These are phyloP conservation scores for Drosophila meridionalis DNA, from an alignment of 2,888 invertebrate genomes.

Conservation along the genomic window DNA sequence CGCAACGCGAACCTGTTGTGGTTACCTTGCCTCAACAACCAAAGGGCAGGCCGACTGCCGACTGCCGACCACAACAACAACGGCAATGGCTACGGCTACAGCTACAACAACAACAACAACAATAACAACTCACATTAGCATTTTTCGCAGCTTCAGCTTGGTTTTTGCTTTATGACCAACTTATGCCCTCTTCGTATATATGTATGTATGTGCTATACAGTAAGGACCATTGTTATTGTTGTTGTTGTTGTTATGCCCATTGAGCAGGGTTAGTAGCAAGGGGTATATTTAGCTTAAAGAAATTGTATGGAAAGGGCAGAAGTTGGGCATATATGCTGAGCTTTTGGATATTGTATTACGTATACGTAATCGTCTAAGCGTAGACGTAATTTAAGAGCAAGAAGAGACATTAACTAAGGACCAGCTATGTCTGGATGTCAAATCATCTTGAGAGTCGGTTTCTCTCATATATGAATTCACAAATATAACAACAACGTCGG, in stretches of 20 bases:
- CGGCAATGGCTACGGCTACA: background rate
- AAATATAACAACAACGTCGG: too few species aligned
- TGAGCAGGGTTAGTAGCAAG: background rate
- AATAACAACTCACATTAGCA: slow-evolving; percentile 51
- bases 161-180: slow-evolving; percentile 64
- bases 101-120: slow-evolving; percentile 11
- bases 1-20: slow-evolving; percentile 64
- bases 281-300: background rate
- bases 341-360: background rate
- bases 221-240: slow-evolving; percentile 51
- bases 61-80: slow-evolving; percentile 21
- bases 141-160: slow-evolving; percentile 61
- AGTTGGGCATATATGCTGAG: background rate
- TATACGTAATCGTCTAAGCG: background rate
- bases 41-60: slow-evolving; percentile 18
- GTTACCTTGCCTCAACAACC: slow-evolving; percentile 36
- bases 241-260: slow-evolving; percentile 5
- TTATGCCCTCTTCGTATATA: slow-evolving; percentile 36
- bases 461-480: too few species aligned
- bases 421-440: too few species aligned
- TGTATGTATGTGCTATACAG: slow-evolving; percentile 35
- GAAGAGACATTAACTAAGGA: background rate
- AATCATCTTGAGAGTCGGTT: too few species aligned
- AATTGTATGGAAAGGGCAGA: too few species aligned
- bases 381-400: background rate